Conservation (phyloP, 64 coral and sea anemone genomes). For the Pocillopora verrucosa region DNA sequence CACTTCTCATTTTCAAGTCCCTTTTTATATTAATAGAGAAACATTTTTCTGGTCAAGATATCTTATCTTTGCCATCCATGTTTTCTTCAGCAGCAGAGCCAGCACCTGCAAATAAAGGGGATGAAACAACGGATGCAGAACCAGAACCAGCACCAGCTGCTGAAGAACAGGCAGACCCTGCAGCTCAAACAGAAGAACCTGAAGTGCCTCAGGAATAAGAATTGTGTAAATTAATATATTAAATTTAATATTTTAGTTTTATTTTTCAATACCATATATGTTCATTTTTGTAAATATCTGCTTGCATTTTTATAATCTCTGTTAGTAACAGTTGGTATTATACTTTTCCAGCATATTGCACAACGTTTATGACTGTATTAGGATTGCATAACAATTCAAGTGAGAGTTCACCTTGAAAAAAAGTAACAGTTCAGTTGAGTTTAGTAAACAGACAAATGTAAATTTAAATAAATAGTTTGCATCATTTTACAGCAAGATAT, state of each 20-base stretch:
- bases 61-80: background rate
- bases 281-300: background rate
- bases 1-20: background rate
- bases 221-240: background rate
- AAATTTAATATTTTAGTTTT: background rate
- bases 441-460: too few species aligned
- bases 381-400: too few species aligned
- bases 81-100: background rate
- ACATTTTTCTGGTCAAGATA: background rate
- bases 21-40: background rate
- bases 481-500: too few species aligned
- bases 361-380: too few species aligned
- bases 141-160: background rate
- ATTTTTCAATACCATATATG: background rate
- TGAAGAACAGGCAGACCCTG: background rate
- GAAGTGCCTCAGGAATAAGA: background rate
- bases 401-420: too few species aligned
- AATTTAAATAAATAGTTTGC: too few species aligned
- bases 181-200: background rate
- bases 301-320: too few species aligned
- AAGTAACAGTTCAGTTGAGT: too few species aligned
- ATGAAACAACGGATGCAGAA: background rate
- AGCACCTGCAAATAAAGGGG: slow-evolving; percentile 4
- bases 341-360: too few species aligned
- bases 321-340: too few species aligned